Evolutionary conservation across 2,888 invertebrate species (phyloP).

Genomic region (Pyrrhosoma nymphula): DNA sequence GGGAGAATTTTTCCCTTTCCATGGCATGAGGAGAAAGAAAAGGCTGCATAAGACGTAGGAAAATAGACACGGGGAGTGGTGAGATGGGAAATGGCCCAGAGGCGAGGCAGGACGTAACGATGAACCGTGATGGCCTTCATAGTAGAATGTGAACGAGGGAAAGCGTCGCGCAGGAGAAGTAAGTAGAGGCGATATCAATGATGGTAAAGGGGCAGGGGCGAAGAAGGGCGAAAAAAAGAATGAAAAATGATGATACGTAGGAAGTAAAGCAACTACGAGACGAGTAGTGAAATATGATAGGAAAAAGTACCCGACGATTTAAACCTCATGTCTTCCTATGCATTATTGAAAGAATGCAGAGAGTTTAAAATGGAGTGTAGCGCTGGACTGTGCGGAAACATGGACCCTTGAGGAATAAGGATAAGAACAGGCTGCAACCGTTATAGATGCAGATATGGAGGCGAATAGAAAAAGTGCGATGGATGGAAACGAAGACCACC

Average conservation of each 20-base stretch:
- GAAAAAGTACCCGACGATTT: too few relatives aligned
- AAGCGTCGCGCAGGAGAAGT: not conserved
- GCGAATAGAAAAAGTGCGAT: too few relatives aligned
- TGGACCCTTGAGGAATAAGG: too few relatives aligned
- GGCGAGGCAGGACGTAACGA: not conserved
- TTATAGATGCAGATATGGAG: too few relatives aligned
- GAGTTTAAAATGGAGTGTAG: too few relatives aligned
- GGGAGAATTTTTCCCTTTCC: not conserved
- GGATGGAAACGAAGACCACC: too few relatives aligned
- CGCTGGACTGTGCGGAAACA: too few relatives aligned
- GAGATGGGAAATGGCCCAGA: not conserved
- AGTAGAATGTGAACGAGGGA: slow-evolving; percentile 11
- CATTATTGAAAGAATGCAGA: too few relatives aligned
- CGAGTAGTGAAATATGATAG: too few relatives aligned
- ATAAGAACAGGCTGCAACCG: too few relatives aligned
- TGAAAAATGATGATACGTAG: not conserved
- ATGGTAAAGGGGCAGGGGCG: not conserved
- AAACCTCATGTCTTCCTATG: too few relatives aligned
- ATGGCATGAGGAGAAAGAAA: not conserved
- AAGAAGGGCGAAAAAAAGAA: not conserved
- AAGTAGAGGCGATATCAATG: not conserved
- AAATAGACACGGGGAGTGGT: not conserved
- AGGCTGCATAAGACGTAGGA: not conserved
- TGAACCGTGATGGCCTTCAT: not conserved
- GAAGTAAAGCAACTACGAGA: not conserved